phyloP scores from a whole-genome alignment of 2,888 invertebrate genomes.

The Leptinotarsa juncta region DNA sequence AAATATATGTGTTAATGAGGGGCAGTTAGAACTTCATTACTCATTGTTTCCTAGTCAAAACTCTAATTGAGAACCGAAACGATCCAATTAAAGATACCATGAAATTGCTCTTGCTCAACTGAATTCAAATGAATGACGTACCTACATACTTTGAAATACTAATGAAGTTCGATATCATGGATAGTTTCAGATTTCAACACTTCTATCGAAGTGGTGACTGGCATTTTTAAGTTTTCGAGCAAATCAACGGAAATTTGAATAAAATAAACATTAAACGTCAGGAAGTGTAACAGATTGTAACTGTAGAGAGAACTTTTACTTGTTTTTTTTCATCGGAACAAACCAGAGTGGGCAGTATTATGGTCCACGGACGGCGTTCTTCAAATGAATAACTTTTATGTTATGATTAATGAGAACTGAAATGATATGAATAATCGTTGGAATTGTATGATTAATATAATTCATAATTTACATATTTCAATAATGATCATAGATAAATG shows the following conservation, averaged over 20 bases:
- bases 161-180: constrained; percentile 33
- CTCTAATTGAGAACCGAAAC: neutral
- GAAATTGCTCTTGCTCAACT: constrained; percentile 9
- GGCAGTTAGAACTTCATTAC: no score
- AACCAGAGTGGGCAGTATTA: neutral
- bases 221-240: constrained; percentile 24
- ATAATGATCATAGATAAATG: neutral
- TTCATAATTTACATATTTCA: neutral
- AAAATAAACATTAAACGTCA: constrained; percentile 14
- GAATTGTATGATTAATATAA: neutral
- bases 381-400: neutral
- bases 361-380: neutral
- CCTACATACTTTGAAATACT: constrained; percentile 27
- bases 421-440: neutral
- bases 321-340: neutral
- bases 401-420: neutral
- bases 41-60: neutral
- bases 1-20: no score
- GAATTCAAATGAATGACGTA: constrained; percentile 1
- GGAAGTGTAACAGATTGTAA: neutral
- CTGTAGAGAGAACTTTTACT: constrained; percentile 24
- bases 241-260: constrained; percentile 26
- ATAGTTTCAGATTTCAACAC: constrained; percentile 24
- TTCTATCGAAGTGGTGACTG: constrained; percentile 7
- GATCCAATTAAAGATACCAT: neutral